Evolutionary conservation across 2,888 invertebrate species (phyloP).

Genomic region (Scotopteryx bipunctaria): DNA sequence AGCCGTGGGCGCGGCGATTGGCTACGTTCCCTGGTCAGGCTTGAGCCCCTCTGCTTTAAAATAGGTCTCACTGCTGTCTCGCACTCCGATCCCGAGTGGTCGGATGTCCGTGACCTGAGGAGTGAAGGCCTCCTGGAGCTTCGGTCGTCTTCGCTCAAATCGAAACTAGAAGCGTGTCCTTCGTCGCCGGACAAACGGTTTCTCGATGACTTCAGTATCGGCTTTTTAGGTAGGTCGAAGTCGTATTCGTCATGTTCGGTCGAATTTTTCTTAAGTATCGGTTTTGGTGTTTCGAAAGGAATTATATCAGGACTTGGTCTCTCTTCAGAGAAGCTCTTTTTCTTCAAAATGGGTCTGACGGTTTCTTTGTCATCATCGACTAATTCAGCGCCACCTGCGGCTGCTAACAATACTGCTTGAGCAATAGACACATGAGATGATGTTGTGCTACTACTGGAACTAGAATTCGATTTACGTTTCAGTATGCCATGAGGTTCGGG

Average conservation of each 20-base stretch:
- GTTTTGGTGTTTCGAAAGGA: conserved; percentile 83
- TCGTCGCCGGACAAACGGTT: conserved; percentile 85
- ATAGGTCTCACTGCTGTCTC: conserved; percentile 85
- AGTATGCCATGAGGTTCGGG: conserved; percentile 91
- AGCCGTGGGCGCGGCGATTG: conserved; percentile 86
- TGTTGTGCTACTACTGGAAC: conserved; percentile 85
- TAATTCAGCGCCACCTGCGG: conserved; percentile 84
- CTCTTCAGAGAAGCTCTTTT: conserved; percentile 90
- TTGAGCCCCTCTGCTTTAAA: conserved; percentile 85
- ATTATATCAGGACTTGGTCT: conserved; percentile 79
- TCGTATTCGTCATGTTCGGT: conserved; percentile 89
- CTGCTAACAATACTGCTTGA: conserved; percentile 86
- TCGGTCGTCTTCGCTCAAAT: conserved; percentile 80
- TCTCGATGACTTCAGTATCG: conserved; percentile 90
- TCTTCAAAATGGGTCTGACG: conserved; percentile 91
- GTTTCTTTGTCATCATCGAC: conserved; percentile 83
- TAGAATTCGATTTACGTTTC: conserved; percentile 90
- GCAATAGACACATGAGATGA: conserved; percentile 87
- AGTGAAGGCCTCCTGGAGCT: conserved; percentile 83
- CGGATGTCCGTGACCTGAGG: conserved; percentile 79
- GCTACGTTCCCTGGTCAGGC: conserved; percentile 83
- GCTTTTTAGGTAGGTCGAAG: conserved; percentile 88
- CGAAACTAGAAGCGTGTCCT: conserved; percentile 80
- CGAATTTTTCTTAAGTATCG: conserved; percentile 94
- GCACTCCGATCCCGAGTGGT: conserved; percentile 82